These are phyloP conservation scores for Chloebia gouldiae DNA, from an alignment of 2,113 vertebrate species.

Conservation along the genomic window DNA sequence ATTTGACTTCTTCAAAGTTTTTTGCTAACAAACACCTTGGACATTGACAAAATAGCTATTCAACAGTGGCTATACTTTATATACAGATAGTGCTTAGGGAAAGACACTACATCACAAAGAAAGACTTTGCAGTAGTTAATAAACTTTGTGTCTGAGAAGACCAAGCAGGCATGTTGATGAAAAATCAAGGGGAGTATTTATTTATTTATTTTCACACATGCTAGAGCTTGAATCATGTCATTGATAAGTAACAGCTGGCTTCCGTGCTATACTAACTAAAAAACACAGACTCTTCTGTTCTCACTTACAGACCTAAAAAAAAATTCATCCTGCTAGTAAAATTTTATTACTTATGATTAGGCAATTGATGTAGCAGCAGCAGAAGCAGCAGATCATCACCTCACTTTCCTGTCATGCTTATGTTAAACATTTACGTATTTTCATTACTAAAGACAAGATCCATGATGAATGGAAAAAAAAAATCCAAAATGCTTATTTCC, in stretches of 20 bases:
- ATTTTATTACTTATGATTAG: background rate
- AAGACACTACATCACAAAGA: background rate
- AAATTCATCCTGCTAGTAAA: background rate
- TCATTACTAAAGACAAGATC: background rate
- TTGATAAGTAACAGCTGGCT: slow-evolving; percentile 35
- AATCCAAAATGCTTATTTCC: background rate
- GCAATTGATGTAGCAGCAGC: background rate
- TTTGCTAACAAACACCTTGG: background rate
- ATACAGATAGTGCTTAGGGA: background rate
- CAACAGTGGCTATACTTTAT: background rate
- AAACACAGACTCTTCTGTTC: slow-evolving; percentile 15
- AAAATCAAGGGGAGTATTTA: background rate
- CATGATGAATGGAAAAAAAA: background rate
- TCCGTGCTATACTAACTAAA: background rate
- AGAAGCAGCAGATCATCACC: background rate
- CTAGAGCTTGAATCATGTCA: slow-evolving; percentile 8
- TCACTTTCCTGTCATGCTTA: background rate
- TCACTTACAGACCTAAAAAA: background rate
- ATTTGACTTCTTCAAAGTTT: background rate
- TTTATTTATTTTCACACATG: slow-evolving; percentile 22
- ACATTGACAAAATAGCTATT: background rate
- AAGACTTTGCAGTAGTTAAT: background rate
- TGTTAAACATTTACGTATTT: background rate
- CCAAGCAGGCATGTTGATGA: background rate
- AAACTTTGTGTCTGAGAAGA: background rate